phyloP scores from a whole-genome alignment of 2,113 vertebrate species.

The Hylia prasina region DNA sequence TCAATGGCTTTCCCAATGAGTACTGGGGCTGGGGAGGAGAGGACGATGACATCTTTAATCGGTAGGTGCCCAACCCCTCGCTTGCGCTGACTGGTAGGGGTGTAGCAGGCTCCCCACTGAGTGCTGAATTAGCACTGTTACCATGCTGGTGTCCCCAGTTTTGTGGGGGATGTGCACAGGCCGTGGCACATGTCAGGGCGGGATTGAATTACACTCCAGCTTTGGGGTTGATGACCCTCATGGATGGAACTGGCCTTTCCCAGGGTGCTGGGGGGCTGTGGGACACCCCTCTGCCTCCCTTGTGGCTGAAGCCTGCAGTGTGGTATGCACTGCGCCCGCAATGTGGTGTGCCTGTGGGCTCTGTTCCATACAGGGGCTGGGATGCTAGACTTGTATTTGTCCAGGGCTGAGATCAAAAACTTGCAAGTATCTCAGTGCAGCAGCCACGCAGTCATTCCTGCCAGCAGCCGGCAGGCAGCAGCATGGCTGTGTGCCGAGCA shows the following conservation, averaged over 20 bases:
- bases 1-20: slow-evolving; percentile 98
- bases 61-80: slow-evolving; percentile 66
- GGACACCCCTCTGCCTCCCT: background rate
- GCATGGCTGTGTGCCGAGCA: background rate
- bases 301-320: rapidly evolving
- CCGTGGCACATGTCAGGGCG: rapidly evolving
- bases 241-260: background rate
- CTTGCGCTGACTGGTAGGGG: background rate
- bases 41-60: slow-evolving; percentile 98
- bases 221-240: background rate
- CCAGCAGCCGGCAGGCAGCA: background rate
- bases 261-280: rapidly evolving
- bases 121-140: background rate
- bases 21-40: slow-evolving; percentile 99
- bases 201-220: background rate
- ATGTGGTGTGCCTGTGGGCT: background rate
- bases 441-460: background rate
- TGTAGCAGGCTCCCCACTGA: rapidly evolving
- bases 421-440: background rate
- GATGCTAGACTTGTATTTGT: background rate
- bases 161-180: rapidly evolving
- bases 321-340: rapidly evolving
- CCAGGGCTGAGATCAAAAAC: background rate
- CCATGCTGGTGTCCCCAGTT: rapidly evolving
- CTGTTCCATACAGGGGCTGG: background rate